Base-by-base conservation (phyloP, 1,140 invertebrate species). In the Pomacea maculata region DNA sequence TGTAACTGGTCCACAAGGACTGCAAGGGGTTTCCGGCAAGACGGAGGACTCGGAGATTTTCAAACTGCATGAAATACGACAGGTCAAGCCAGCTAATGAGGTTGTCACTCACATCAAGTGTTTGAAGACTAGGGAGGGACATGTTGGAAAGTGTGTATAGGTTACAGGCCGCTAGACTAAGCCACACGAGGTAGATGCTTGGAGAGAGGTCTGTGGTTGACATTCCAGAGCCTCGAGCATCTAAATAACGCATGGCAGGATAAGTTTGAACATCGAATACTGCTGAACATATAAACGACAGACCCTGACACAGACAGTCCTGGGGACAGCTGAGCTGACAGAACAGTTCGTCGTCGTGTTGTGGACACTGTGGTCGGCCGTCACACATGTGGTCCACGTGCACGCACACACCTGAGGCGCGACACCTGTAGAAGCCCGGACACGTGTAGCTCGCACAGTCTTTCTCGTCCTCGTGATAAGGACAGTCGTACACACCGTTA, bases 351-450 rank as follows among this genome's bases (percentile, higher is more conserved):
- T 74, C 72, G 54, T 74, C 72, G 21, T 54, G 29, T n/a, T 25
- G n/a, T 52, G 72, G 72, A 77, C 80, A 81, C 19, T 81, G 80
- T 21, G 4, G 19, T 8, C 15, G 6, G 8, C 80, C 72, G 73
- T 81, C 80, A 77, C 80, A 81, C 52, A 81, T 25, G 25, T 77
- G 68, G 21, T 55, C 61, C 45, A 29, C 73, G 11, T 57, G 45
- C 8, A 81, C 52, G 64, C 80, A 81, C 25, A 64, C 21, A 14
- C 55, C 4, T 17, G 76, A 9, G 8, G 25, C 54, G 11, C 19
- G 74, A 77, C 80, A 81, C 19, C 34, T 57, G 25, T 57, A 77
- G 63, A 64, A 76, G 29, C 80, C 80, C 34, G 80, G 72, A 29
- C 80, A 81, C n/a, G 0, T 68, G 55, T 65, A 45, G 14, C 34